phyloP scores from a whole-genome alignment of 1,140 invertebrate genomes.

The Gryllus bimaculatus region DNA sequence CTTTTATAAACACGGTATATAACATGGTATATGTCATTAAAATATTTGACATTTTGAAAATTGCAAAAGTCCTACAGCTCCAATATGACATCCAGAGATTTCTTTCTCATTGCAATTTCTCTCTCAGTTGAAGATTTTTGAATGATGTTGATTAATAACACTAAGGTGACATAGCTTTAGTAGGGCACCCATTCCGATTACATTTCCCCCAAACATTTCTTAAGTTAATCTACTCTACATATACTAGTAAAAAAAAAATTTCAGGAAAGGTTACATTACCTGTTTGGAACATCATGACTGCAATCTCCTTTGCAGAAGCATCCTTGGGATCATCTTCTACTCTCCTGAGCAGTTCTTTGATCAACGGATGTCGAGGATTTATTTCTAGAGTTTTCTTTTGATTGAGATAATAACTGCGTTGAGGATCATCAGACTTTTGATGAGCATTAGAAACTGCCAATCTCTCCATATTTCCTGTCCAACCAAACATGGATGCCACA shows the following conservation, averaged over 20 bases:
- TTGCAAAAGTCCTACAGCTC: too few species aligned
- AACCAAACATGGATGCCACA: constrained; percentile 93
- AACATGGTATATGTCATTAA: too few species aligned
- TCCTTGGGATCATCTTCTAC: constrained; percentile 74
- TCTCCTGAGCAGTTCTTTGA: constrained; percentile 79
- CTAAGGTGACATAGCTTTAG: too few species aligned
- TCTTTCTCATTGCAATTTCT: too few species aligned
- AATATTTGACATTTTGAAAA: too few species aligned
- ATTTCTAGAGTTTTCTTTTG: constrained; percentile 98
- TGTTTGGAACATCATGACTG: constrained; percentile 84
- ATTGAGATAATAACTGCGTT: constrained; percentile 81
- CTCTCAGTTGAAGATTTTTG: too few species aligned
- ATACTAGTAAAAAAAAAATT: not conserved
- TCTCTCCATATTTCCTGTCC: constrained; percentile 99
- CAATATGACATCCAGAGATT: too few species aligned
- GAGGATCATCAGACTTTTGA: constrained; percentile 89
- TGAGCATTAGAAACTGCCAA: constrained; percentile 94
- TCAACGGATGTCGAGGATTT: constrained; percentile 93
- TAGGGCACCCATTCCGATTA: too few species aligned
- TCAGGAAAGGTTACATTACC: constrained; percentile 25
- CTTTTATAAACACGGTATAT: too few species aligned
- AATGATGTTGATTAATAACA: too few species aligned
- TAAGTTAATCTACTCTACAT: too few species aligned
- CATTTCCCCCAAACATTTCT: too few species aligned
- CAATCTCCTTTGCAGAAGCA: constrained; percentile 73